Evolutionary conservation across 1,140 invertebrate genomes (phyloP).

Genomic region (Drosophila seguyi): DNA sequence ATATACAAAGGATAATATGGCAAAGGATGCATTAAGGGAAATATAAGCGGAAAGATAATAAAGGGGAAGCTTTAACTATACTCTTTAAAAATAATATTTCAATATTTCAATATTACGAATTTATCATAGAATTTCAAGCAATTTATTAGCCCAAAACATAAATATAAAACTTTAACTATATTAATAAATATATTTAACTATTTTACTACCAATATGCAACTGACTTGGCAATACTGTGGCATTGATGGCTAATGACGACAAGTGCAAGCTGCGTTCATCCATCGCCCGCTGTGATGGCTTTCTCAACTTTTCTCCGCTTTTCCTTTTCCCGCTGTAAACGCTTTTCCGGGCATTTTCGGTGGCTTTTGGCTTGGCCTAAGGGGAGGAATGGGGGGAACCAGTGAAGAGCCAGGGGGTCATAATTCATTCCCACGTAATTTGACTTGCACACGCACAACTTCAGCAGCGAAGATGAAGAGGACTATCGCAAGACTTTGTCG

Average conservation of each 20-base stretch:
- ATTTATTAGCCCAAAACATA: background rate
- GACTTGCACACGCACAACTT: constrained; percentile 66
- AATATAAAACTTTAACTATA: background rate
- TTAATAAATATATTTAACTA: background rate
- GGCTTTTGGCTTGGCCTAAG: constrained; percentile 7
- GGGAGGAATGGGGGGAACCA: background rate
- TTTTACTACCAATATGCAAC: background rate
- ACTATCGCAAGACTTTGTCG: too few relatives aligned
- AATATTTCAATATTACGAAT: background rate
- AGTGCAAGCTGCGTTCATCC: constrained; percentile 36
- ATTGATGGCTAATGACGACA: constrained; percentile 28
- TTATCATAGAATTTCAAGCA: background rate
- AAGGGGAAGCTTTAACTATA: background rate
- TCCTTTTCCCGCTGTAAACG: constrained; percentile 26
- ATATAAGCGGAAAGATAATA: too few relatives aligned
- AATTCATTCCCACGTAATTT: constrained; percentile 81
- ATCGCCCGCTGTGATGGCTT: constrained; percentile 54
- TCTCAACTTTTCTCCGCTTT: constrained; percentile 25
- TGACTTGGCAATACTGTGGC: constrained; percentile 3
- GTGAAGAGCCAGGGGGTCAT: constrained; percentile 31
- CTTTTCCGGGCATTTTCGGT: constrained; percentile 42
- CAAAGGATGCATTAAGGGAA: too few relatives aligned
- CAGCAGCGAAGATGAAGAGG: constrained; percentile 2
- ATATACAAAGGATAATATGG: background rate
- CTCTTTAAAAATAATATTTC: background rate